Conservation (phyloP, 2,113 vertebrate species). For the Plotosus lineatus region DNA sequence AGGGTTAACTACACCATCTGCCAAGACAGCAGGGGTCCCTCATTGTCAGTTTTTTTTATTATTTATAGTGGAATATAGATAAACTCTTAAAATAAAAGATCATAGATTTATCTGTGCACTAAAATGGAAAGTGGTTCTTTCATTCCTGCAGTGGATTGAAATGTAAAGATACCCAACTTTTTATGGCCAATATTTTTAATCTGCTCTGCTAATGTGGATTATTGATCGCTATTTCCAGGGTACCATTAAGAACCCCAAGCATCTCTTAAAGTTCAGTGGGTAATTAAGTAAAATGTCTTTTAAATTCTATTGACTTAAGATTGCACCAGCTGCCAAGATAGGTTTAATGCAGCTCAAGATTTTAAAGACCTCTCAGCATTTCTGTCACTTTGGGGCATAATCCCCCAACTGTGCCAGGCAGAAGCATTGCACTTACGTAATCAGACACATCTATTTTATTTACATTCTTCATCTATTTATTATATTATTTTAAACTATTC, state of each 20-base stretch:
- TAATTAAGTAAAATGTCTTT: slow-evolving; percentile 64
- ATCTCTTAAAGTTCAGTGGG: slow-evolving; percentile 56
- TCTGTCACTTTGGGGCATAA: slow-evolving; percentile 55
- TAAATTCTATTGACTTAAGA: slow-evolving; percentile 56
- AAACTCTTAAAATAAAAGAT: not conserved
- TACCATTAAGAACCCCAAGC: slow-evolving; percentile 52
- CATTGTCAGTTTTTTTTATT: slow-evolving; percentile 27
- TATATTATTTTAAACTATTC: slow-evolving; percentile 50
- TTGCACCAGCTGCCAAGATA: slow-evolving; percentile 56
- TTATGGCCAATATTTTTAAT: slow-evolving; percentile 42
- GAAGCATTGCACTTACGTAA: slow-evolving; percentile 55
- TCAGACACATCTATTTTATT: slow-evolving; percentile 51
- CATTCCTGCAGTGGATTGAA: not conserved
- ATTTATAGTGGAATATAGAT: too few species aligned
- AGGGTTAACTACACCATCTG: slow-evolving; percentile 62
- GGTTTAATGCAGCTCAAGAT: slow-evolving; percentile 58
- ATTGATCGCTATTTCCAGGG: slow-evolving; percentile 30
- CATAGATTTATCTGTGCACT: not conserved
- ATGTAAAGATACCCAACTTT: not conserved
- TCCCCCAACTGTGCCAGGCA: slow-evolving; percentile 56
- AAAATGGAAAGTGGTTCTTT: not conserved
- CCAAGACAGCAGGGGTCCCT: slow-evolving; percentile 38
- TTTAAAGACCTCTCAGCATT: slow-evolving; percentile 61
- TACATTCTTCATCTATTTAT: too few species aligned
- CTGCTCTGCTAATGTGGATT: slow-evolving; percentile 33